Evolutionary conservation across 2,797 vertebrate genomes (phyloP).

Genomic region (Clamator glandarius): DNA sequence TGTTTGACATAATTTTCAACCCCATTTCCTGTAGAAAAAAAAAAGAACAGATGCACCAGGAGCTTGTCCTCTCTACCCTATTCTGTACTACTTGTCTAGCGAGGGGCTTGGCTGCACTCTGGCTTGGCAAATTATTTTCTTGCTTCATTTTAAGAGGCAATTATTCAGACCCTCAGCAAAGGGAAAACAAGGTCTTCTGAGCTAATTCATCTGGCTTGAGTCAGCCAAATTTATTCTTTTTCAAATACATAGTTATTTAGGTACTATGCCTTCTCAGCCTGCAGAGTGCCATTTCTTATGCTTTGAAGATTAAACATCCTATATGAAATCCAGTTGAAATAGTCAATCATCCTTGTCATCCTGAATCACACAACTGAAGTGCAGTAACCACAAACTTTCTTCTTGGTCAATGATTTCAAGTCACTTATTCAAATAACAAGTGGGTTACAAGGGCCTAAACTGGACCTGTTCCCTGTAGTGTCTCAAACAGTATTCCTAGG

Average conservation of each 20-base stretch:
- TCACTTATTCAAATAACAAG: not conserved
- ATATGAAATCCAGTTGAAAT: not conserved
- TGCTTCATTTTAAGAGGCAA: not conserved
- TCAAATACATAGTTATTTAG: not conserved
- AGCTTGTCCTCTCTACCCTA: not conserved
- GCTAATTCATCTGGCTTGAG: not conserved
- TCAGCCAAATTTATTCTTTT: not conserved
- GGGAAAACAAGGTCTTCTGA: not conserved
- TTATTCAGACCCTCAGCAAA: not conserved
- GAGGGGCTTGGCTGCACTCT: not conserved
- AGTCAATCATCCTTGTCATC: not conserved
- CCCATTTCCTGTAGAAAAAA: slow-evolving; percentile 68
- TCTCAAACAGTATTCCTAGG: not conserved
- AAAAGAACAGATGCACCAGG: not conserved
- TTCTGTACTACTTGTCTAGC: not conserved
- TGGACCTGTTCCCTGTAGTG: not conserved
- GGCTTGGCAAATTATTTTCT: not conserved
- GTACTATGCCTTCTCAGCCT: not conserved
- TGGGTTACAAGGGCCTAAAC: not conserved
- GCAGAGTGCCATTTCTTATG: not conserved
- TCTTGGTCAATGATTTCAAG: not conserved
- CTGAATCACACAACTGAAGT: not conserved
- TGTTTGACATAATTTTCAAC: slow-evolving; percentile 85
- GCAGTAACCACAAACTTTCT: not conserved
- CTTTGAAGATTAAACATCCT: not conserved